Percentiles rank a stretch among this genome's conserved stretches.
phyloP scores from a whole-genome alignment of 37 sponge, comb jelly and placozoan species.

The Bolinopsis microptera region DNA sequence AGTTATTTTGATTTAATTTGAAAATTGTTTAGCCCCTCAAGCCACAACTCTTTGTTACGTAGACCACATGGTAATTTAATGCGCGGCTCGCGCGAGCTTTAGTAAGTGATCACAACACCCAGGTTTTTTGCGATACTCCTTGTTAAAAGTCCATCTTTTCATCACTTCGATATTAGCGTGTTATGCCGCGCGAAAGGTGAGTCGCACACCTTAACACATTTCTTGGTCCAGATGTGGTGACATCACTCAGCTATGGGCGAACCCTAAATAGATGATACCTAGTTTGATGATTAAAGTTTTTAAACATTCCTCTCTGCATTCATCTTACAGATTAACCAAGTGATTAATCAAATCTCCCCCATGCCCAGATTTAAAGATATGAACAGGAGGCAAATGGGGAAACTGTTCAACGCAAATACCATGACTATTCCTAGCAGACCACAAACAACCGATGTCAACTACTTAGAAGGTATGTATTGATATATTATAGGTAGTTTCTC shows the following conservation, averaged over 20 bases:
- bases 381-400: conserved; percentile 49
- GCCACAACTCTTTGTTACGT: too few species aligned
- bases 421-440: conserved; percentile 42
- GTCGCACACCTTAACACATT: too few species aligned
- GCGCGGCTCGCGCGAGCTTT: background rate
- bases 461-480: conserved; percentile 37
- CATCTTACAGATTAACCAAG: too few species aligned
- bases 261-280: too few species aligned
- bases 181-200: background rate
- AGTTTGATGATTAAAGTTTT: too few species aligned
- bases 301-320: too few species aligned
- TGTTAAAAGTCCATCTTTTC: background rate
- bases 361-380: conserved; percentile 62
- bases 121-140: background rate
- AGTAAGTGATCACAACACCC: background rate
- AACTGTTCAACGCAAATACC: conserved; percentile 45
- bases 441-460: conserved; percentile 52
- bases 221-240: too few species aligned
- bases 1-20: too few species aligned
- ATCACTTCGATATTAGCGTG: background rate
- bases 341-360: too few species aligned
- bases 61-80: background rate
- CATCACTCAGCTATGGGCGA: too few species aligned
- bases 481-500: too few species aligned
- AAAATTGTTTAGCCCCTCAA: background rate